Percentiles rank a stretch among this genome's conserved stretches.
phyloP scores from a whole-genome alignment of 2,888 invertebrate genomes.

The Chaitophorus viminalis region DNA sequence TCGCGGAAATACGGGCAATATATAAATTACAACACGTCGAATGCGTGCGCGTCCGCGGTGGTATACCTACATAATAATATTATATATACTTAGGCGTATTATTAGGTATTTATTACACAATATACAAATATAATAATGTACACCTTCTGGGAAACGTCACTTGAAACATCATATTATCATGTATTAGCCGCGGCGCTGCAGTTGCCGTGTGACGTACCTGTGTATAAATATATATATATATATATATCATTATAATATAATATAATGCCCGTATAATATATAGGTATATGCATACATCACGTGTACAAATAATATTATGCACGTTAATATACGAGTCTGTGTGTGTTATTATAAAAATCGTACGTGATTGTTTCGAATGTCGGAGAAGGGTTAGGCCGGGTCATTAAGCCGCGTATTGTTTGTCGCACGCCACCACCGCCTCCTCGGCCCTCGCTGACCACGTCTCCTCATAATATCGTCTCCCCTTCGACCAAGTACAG shows the following conservation, averaged over 20 bases:
- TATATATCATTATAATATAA: too few species aligned
- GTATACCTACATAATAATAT: too few species aligned
- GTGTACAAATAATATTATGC: background rate
- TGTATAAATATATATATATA: too few species aligned
- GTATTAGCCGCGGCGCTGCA: background rate
- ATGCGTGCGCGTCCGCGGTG: background rate
- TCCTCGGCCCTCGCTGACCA: too few species aligned
- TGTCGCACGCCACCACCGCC: constrained; percentile 25
- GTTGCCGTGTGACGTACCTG: background rate
- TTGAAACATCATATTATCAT: constrained; percentile 3
- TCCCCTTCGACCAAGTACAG: background rate
- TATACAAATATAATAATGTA: too few species aligned
- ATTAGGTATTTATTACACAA: too few species aligned
- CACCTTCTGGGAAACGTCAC: constrained; percentile 17
- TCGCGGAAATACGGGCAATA: background rate
- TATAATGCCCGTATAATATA: too few species aligned
- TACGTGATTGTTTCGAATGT: constrained; percentile 40
- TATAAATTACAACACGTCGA: background rate
- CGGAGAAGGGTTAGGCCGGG: constrained; percentile 41
- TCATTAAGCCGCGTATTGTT: constrained; percentile 54
- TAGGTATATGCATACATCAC: too few species aligned
- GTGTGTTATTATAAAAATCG: constrained; percentile 30
- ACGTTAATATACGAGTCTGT: background rate
- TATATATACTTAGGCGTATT: too few species aligned
- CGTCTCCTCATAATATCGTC: background rate